Conservation (phyloP, 2,113 vertebrate genomes). For the Cisticola juncidis region DNA sequence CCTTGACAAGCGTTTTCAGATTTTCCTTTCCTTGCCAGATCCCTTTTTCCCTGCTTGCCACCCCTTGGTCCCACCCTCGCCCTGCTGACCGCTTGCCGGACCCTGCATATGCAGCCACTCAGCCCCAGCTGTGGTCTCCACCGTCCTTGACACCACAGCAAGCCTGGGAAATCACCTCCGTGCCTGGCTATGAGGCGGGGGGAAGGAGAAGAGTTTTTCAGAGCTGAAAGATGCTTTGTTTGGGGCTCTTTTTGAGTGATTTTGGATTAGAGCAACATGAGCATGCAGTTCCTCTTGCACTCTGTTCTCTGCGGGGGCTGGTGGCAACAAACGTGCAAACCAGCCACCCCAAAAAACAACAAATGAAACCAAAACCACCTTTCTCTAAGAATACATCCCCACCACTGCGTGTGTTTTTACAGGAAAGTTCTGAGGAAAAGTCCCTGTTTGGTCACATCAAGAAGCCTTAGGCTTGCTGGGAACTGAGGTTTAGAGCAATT, state of each 20-base stretch:
- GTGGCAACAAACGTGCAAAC: neutral
- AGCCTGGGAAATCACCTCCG: neutral
- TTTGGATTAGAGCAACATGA: fast-evolving
- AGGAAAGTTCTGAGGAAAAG: neutral
- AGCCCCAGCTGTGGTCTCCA: fast-evolving
- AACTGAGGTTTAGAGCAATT: neutral
- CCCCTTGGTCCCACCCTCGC: neutral
- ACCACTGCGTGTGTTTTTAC: neutral
- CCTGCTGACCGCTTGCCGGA: fast-evolving
- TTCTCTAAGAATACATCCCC: neutral
- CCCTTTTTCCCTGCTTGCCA: neutral
- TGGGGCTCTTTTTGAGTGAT: fast-evolving
- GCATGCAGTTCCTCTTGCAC: fast-evolving
- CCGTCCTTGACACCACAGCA: no score
- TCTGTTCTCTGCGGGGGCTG: fast-evolving
- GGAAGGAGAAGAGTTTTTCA: neutral
- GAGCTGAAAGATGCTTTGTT: neutral
- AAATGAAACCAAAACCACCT: neutral
- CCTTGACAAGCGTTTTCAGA: neutral
- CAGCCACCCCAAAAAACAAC: neutral
- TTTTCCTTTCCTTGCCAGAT: no score
- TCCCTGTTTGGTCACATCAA: neutral
- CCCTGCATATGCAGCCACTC: neutral
- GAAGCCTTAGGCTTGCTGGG: neutral
- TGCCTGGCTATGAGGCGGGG: neutral